Evolutionary conservation across 2,113 vertebrate genomes (phyloP).

Genomic region (Anoura caudifer): DNA sequence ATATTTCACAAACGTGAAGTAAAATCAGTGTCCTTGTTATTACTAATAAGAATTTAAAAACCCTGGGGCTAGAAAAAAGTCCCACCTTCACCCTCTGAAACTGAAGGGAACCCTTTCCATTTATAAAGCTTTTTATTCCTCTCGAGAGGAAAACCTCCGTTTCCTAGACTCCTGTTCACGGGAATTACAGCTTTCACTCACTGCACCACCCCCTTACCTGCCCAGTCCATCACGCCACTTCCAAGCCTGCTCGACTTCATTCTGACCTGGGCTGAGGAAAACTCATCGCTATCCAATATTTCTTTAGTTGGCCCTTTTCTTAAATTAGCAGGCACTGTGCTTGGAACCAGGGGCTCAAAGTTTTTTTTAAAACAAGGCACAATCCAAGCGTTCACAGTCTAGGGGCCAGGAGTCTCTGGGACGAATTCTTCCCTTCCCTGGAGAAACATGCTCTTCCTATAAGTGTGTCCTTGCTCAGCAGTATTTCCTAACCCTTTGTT

Average conservation of each 20-base stretch:
- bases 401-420: neutral
- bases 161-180: neutral
- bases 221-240: neutral
- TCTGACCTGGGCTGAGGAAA: neutral
- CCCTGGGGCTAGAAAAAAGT: neutral
- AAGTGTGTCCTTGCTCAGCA: too few species aligned
- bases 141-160: constrained; percentile 23
- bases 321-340: neutral
- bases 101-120: neutral
- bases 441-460: neutral
- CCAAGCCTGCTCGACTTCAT: neutral
- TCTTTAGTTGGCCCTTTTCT: neutral
- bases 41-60: constrained; percentile 1
- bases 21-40: neutral
- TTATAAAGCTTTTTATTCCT: constrained; percentile 23
- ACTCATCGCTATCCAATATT: neutral
- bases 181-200: neutral
- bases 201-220: neutral
- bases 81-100: neutral
- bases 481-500: neutral
- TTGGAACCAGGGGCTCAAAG: neutral
- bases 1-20: neutral
- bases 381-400: neutral
- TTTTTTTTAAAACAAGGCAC: neutral
- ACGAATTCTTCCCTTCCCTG: neutral